A percentile compares a stretch with the other conserved stretches of the same genome.
Evolutionary conservation across 1,140 invertebrate species (phyloP).

Genomic region (Anadara kagoshimensis): DNA sequence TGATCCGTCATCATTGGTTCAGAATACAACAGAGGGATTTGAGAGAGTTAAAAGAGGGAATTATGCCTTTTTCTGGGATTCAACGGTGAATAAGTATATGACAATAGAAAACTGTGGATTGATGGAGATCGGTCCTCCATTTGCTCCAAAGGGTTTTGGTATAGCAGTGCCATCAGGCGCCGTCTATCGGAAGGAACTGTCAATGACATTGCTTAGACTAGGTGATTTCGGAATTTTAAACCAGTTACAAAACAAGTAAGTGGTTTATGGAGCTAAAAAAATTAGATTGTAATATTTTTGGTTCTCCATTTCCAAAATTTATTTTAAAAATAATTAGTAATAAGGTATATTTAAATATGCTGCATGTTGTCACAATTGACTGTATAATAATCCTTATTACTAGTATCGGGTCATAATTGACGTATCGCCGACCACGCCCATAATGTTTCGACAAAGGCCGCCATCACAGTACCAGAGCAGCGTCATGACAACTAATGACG

Average conservation of each 20-base stretch:
- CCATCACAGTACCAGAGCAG: too few relatives aligned
- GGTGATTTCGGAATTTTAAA: constrained; percentile 93
- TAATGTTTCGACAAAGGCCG: too few relatives aligned
- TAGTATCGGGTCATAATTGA: too few relatives aligned
- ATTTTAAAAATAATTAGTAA: too few relatives aligned
- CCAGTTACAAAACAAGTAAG: constrained; percentile 77
- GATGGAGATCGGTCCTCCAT: constrained; percentile 35
- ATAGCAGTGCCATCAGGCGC: constrained; percentile 77
- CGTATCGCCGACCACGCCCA: too few relatives aligned
- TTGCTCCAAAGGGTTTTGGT: constrained; percentile 43
- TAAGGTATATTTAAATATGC: too few relatives aligned
- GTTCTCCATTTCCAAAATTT: too few relatives aligned
- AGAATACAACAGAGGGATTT: constrained; percentile 49
- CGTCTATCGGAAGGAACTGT: constrained; percentile 94
- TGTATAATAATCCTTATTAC: too few relatives aligned
- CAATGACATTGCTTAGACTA: constrained; percentile 91
- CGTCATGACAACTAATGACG: too few relatives aligned
- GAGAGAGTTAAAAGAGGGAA: constrained; percentile 47
- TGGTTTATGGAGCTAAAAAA: too few relatives aligned
- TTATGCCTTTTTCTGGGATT: constrained; percentile 54
- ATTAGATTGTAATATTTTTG: too few relatives aligned
- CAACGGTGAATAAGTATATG: constrained; percentile 46
- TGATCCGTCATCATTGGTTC: constrained; percentile 54
- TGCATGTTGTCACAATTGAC: too few relatives aligned
- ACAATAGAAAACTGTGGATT: constrained; percentile 41